Percentiles rank a stretch among this genome's conserved stretches.
These are phyloP conservation scores for Lacerta bilineata DNA, from an alignment of 2,797 vertebrate genomes.

Conservation along the genomic window DNA sequence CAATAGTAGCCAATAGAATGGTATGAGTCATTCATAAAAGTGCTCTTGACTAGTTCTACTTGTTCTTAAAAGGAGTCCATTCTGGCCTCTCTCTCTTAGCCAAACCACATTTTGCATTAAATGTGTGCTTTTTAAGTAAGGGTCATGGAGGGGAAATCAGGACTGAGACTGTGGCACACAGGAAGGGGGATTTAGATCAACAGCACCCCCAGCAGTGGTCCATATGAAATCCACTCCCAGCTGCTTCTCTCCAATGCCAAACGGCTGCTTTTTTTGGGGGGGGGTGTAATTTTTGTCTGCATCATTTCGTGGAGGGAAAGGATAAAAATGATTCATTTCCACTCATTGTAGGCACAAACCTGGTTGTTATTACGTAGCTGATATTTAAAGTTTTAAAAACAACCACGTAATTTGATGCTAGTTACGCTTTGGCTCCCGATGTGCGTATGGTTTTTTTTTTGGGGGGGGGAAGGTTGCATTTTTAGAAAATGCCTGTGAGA, in stretches of 20 bases:
- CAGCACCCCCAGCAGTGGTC: background rate
- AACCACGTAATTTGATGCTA: no score
- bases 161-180: background rate
- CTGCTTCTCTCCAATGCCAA: no score
- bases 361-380: background rate
- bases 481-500: no score
- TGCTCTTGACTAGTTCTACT: background rate
- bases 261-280: background rate
- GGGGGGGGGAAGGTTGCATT: no score
- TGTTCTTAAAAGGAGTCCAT: background rate
- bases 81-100: background rate
- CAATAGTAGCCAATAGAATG: no score
- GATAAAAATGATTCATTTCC: no score
- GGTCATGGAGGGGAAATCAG: background rate
- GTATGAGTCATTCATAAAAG: constrained; percentile 4
- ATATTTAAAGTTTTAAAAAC: background rate
- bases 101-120: background rate
- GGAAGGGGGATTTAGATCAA: background rate
- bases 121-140: background rate
- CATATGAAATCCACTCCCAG: background rate
- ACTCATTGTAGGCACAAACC: background rate
- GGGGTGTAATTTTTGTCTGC: no score
- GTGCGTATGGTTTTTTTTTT: no score
- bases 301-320: background rate
- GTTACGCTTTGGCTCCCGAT: no score